Evolutionary conservation across 2,113 vertebrate genomes (phyloP), one percentile per base, ranked within the genome.

Genomic region (Thamnophis sirtalis): DNA sequence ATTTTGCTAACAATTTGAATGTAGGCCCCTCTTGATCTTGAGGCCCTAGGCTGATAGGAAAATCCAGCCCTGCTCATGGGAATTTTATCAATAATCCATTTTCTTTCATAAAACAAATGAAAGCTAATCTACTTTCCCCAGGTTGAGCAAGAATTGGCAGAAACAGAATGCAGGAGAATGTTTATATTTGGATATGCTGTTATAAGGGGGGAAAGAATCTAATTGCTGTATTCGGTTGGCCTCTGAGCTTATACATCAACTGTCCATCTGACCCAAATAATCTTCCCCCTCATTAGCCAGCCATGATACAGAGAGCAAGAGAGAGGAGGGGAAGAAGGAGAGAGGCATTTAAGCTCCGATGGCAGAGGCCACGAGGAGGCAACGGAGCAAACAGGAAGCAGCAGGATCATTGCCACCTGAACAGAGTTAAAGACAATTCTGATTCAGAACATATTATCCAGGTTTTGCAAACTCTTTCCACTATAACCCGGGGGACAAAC

Each of bases 401-500:
- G 17, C 2, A 9, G 2, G 7, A 86, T 51, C n/a, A 80, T 80
- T 38, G n/a, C 68, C 68, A 80, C 13, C 33, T 80, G 68, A 80
- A 80, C n/a, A 80, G 33, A 38, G 68, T 38, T 73, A 33, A 2
- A 73, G n/a, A 80, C 17, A 80, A 21, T 38, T 80, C 68, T 80
- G 90, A 54, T 84, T 6, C 48, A 94, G 68, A 50, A 90, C 3
- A 48, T 80, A 89, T 95, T 63, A 95, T 93, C 60, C 80, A 92
- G 89, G 43, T 89, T 95, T 91, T 90, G 92, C 91, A 95, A 96
- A 95, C 58, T 94, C 88, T 86, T 89, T 0, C 54, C 87, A 91
- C 49, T 86, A 56, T 19, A 22, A 56, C 55, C 22, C 0, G 7
- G 55, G 0, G 8, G 55, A 8, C 55, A 56, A 56, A 56, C 55